Evolutionary conservation across 1,140 invertebrate species (phyloP), one percentile per base, ranked within the genome.

Genomic region (Drosophila tani): DNA sequence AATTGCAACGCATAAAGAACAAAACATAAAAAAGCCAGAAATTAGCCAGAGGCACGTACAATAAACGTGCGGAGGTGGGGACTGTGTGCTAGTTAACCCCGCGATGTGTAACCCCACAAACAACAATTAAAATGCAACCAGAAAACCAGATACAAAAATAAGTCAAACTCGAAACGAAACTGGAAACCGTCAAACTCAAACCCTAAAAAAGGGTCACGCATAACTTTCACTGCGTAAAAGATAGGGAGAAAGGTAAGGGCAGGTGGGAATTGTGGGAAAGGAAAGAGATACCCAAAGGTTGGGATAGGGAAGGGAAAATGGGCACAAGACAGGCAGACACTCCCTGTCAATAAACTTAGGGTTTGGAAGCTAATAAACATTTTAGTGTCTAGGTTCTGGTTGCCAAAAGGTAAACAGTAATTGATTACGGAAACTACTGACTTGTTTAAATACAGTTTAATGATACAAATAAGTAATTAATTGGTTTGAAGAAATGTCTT

Each of bases 1-100:
- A 90, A 90, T 90, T 90, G 85, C 78, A 84, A 71, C 79, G 75
- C 70, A 79, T 35, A 71, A 68, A 85, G 60, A 63, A 68, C 46
- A 77, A 75, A 47, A 49, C 53, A 78, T 43, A 62, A 63, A 75
- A 73, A 67, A 62, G 24, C 45, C 60, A 50, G 51, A 86, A 70
- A 75, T 49, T 64, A 75, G 74, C 51, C 71, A 65, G 38, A 43
- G 53, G 43, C 70, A 75, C 70, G 50, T 75, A 64, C 73, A 64
- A 19, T 15, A 43, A 46, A 17, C n/a, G n/a, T 15, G 57, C 5
- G 69, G 27, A 49, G 46, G 27, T 15, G 27, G 35, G 24, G 38
- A 21, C 5, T 63, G 58, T 69, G 66, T 32, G 57, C 63, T 56
- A 64, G 68, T 88, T 83, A 65, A 87, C 83, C 60, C 75, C 40